Evolutionary conservation across 2,888 invertebrate genomes (phyloP).

Genomic region (Pecten maximus): DNA sequence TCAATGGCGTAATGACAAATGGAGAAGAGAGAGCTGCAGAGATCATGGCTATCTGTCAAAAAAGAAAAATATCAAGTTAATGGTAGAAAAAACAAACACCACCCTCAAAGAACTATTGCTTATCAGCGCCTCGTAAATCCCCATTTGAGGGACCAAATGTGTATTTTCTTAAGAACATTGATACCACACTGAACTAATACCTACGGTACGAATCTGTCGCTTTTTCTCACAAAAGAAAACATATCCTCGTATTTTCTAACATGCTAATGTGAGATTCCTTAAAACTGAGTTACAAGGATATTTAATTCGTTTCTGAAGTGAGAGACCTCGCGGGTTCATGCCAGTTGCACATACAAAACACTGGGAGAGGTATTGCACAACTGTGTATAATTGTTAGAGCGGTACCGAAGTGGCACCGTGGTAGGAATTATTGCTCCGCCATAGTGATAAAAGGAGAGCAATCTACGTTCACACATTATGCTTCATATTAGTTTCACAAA

Average conservation of each 20-base stretch:
- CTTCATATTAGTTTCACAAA: neutral
- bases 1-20: slow-evolving; percentile 1
- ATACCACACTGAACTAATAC: neutral
- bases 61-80: neutral
- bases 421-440: neutral
- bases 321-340: neutral
- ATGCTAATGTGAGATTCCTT: neutral
- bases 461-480: slow-evolving; percentile 23
- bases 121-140: slow-evolving; percentile 18
- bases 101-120: slow-evolving; percentile 20
- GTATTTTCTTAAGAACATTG: neutral
- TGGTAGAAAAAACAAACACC: neutral
- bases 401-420: neutral
- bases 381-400: neutral
- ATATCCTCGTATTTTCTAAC: neutral
- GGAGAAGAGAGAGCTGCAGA: neutral
- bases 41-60: neutral
- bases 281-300: neutral
- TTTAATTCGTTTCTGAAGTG: neutral
- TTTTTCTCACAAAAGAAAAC: slow-evolving; percentile 19
- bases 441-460: slow-evolving; percentile 9
- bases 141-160: slow-evolving; percentile 10
- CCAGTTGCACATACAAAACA: neutral
- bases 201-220: neutral
- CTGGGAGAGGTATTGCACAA: neutral